Evolutionary conservation across 2,797 vertebrate species (phyloP).

Genomic region (Paramormyrops hopkinsi): DNA sequence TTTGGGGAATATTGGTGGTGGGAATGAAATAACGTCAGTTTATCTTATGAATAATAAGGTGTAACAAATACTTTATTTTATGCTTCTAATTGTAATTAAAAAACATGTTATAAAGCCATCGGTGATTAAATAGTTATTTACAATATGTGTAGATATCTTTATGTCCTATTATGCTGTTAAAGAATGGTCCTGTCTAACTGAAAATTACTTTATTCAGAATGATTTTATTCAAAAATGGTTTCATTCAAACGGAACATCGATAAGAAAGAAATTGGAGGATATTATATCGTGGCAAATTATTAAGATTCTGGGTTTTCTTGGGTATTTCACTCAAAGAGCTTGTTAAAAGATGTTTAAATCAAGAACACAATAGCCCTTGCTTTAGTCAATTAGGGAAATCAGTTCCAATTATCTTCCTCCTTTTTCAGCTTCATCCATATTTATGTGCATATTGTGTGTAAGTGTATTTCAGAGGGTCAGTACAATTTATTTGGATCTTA

Average conservation of each 20-base stretch:
- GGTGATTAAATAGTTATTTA: neutral
- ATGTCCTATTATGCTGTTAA: neutral
- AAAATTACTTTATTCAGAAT: neutral
- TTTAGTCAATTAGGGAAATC: neutral
- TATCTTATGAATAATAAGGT: neutral
- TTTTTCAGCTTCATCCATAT: neutral
- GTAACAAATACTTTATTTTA: neutral
- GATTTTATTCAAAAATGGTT: neutral
- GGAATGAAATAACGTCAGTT: neutral
- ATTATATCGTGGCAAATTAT: neutral
- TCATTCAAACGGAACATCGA: neutral
- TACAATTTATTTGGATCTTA: neutral
- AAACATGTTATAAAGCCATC: neutral
- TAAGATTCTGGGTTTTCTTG: neutral
- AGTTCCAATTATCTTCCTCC: neutral
- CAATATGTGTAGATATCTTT: neutral
- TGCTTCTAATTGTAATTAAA: neutral
- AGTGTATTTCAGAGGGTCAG: neutral
- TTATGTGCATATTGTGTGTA: neutral
- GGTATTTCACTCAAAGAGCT: neutral
- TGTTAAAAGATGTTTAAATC: slow-evolving; percentile 2
- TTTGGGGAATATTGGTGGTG: neutral
- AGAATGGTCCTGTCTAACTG: neutral
- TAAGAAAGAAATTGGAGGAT: neutral
- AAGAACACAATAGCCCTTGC: neutral